Conservation (phyloP, 2,113 vertebrate genomes). For the Alces alces region DNA sequence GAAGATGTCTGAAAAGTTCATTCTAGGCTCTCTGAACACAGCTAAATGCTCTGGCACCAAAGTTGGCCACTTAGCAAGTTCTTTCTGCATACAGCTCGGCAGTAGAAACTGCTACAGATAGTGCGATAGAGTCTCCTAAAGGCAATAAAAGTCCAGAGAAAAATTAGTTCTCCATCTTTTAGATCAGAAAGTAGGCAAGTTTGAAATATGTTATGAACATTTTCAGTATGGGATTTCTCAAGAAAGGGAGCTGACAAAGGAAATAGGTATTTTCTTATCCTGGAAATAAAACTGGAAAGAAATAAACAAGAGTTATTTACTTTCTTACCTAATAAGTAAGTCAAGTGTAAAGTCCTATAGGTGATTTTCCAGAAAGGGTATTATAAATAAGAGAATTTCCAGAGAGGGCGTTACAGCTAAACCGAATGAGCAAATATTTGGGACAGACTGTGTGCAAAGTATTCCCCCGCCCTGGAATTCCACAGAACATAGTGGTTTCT, state of each 20-base stretch:
- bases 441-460: neutral
- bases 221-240: neutral
- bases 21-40: neutral
- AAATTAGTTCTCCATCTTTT: neutral
- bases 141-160: neutral
- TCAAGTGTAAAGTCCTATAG: neutral
- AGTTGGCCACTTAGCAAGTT: too few species aligned
- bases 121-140: neutral
- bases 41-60: rapidly evolving
- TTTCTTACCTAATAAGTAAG: neutral
- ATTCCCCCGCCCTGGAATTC: neutral
- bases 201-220: neutral
- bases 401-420: too few species aligned
- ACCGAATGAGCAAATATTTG: neutral
- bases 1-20: neutral
- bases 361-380: neutral
- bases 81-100: neutral
- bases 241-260: neutral
- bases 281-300: neutral
- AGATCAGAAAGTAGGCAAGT: neutral
- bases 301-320: neutral
- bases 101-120: neutral
- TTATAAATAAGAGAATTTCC: neutral
- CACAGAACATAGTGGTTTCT: neutral
- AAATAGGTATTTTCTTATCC: neutral